Evolutionary conservation across 2,113 vertebrate genomes (phyloP), one percentile per base, ranked within the genome.

Genomic region (Brienomyrus longianalis): DNA sequence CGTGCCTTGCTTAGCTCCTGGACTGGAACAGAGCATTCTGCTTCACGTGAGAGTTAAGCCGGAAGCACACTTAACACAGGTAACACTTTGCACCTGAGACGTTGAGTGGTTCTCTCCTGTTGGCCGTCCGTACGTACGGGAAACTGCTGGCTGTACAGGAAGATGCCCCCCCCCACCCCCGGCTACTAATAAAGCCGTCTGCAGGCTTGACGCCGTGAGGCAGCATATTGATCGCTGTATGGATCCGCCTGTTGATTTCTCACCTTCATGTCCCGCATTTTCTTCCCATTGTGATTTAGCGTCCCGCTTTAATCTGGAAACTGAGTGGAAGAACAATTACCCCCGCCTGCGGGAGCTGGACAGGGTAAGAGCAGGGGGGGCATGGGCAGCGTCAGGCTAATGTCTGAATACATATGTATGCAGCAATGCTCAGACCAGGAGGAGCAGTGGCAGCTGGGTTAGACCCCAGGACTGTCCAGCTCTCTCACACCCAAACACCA

Each of bases 271-370:
- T 90, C 10, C 91, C 0, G 45, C 50, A 66, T 45, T 87, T 17
- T n/a, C 56, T 23, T n/a, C 4, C 91, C 3, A 87, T 27, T 83
- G 51, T 54, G 59, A 39, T 47, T 15, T 91, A 99, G 98, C 98
- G n/a, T 99, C 98, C n/a, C 98, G 98, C 91, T 99, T 99, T 93
- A 99, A 99, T 93, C 95, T 99, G 89, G 98, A 99, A 93, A 99
- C 98, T 0, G 98, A 99, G 90, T 99, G 98, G 98, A 99, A 99
- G 94, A 99, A 99, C 93, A 99, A 99, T 93, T 99, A 98, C 77
- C 98, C 98, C 83, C 96, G 97, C n/a, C 93, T 99, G 89, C 95
- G 98, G 93, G 98, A 99, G 91, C 97, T 99, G 21, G 98, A 99
- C 95, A 95, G 98, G 97, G 98, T 99, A 96, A 97, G 93, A 70